Percentiles rank a stretch among this genome's conserved stretches.
Evolutionary conservation across 1,140 invertebrate species (phyloP).

Genomic region (Zaprionus nigranus): DNA sequence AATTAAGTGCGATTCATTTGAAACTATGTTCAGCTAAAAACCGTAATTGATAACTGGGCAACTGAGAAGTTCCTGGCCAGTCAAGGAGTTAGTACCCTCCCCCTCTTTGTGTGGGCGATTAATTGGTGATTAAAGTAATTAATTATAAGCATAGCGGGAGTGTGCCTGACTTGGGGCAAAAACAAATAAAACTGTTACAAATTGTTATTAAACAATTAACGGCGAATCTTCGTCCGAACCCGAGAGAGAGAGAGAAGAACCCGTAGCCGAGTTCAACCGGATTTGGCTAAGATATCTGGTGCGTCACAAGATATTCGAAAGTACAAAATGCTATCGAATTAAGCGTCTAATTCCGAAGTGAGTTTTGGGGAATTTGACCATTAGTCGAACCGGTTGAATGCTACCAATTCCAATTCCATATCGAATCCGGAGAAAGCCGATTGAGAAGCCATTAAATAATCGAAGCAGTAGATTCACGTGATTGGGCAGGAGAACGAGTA

Average conservation of each 20-base stretch:
- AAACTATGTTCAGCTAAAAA: slow-evolving; percentile 51
- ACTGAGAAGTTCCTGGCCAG: slow-evolving; percentile 60
- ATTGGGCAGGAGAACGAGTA: background rate
- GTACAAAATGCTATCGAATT: slow-evolving; percentile 71
- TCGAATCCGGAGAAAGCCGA: slow-evolving; percentile 56
- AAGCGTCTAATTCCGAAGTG: slow-evolving; percentile 48
- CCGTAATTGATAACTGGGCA: slow-evolving; percentile 72
- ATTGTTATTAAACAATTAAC: slow-evolving; percentile 43
- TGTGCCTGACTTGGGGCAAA: background rate
- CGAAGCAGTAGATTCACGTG: slow-evolving; percentile 10
- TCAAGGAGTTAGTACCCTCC: slow-evolving; percentile 27
- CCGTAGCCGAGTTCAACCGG: slow-evolving; percentile 53
- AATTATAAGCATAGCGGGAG: slow-evolving; percentile 58
- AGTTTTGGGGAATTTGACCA: slow-evolving; percentile 48
- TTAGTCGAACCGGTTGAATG: slow-evolving; percentile 63
- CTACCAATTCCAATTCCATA: slow-evolving; percentile 20
- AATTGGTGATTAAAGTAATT: slow-evolving; percentile 74
- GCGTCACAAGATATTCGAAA: slow-evolving; percentile 61
- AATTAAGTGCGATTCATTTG: slow-evolving; percentile 60
- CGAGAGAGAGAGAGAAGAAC: slow-evolving; percentile 3
- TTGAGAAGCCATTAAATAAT: slow-evolving; percentile 28
- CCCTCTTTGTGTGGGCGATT: slow-evolving; percentile 44
- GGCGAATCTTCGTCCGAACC: background rate
- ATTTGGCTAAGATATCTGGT: slow-evolving; percentile 52
- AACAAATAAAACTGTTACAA: slow-evolving; percentile 63